Evolutionary conservation across 2,797 vertebrate species (phyloP), one percentile per base, ranked within the genome.

Genomic region (Phoeniculus purpureus): DNA sequence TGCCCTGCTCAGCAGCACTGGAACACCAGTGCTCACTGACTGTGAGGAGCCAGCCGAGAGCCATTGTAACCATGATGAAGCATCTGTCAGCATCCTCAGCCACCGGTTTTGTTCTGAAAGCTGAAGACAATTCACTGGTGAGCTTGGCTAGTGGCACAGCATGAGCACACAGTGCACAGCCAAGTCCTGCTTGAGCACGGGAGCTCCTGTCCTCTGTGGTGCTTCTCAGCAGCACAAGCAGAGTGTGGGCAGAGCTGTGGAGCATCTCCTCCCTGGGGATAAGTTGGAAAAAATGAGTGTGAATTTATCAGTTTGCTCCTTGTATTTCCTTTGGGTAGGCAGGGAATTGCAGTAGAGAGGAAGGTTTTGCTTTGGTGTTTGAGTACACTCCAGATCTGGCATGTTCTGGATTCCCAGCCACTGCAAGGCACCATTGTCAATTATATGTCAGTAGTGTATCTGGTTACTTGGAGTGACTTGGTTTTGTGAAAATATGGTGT

Each of bases 91-190:
- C 9, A 7, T 77, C 37, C 23, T 72, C n/a, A 47, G 3, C 17
- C 48, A 29, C 48, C 1, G 3, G 25, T 22, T 83, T 61, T 72
- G 12, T 78, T 82, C 66, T 78, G 55, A 51, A 74, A 80, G 47
- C 61, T 60, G 81, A 59, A 55, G 27, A 31, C 72, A 67, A 29
- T 7, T 58, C 12, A 1, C 15, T 37, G 10, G 11, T 19, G 16
- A 67, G 25, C 12, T 3, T 48, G 66, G 65, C n/a, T 84, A 27
- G 50, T 48, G 71, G 43, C 45, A 54, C 43, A 7, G 17, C 16
- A 3, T 48, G n/a, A 83, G 52, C 52, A 27, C 27, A 3, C 0
- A 0, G 25, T 27, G 26, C 11, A 1, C 1, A 3, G 54, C n/a
- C 0, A 0, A 34, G 47, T 34, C 58, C 34, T 81, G 48, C 34